Evolutionary conservation across 1,140 invertebrate genomes (phyloP), one percentile per base, ranked within the genome.

Genomic region (Delia radicum): DNA sequence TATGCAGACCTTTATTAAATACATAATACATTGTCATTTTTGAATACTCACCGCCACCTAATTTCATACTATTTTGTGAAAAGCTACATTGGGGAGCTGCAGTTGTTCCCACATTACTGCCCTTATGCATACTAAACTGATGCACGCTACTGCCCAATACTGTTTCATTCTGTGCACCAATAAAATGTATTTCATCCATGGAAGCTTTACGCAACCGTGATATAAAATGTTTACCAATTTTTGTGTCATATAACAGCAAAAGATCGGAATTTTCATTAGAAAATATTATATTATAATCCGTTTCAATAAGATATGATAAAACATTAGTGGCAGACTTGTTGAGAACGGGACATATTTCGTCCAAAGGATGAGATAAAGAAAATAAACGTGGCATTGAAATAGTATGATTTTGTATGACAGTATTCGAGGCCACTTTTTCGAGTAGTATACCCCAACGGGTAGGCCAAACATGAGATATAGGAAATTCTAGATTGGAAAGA

Each of bases 331-430:
- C 75, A 2, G 87, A 81, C 81, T 93, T 94, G 42, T 93, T 90
- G 6, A 96, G 87, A 31, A 97, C 90, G 4, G 95, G 95, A 73
- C 92, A 92, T 31, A 96, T 93, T 87, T 97, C 96, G 87, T 97
- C 94, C 31, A 97, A 87, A 1, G 95, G 95, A 89, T 97, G 95
- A 24, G 92, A 89, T 78, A 97, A 87, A 31, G 94, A 95, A 87
- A 95, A 97, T 61, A 94, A 88, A 1, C 91, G 91, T 1, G 93
- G 92, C 79, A 93, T 84, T 2, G 79, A 76, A 62, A 87, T 84
- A 24, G 81, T 79, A 28, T 83, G 61, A 75, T 84, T 78, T 63
- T 87, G 80, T 63, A 85, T 73, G 2, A 85, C 74, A 0, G 82
- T 79, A 29, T 76, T 80, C 72, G 79, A 79, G 2, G 89, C 87